A percentile compares a stretch with the other conserved stretches of the same genome.
These are phyloP conservation scores for Drosophila meridiana DNA, from an alignment of 2,888 invertebrate species.

Conservation along the genomic window DNA sequence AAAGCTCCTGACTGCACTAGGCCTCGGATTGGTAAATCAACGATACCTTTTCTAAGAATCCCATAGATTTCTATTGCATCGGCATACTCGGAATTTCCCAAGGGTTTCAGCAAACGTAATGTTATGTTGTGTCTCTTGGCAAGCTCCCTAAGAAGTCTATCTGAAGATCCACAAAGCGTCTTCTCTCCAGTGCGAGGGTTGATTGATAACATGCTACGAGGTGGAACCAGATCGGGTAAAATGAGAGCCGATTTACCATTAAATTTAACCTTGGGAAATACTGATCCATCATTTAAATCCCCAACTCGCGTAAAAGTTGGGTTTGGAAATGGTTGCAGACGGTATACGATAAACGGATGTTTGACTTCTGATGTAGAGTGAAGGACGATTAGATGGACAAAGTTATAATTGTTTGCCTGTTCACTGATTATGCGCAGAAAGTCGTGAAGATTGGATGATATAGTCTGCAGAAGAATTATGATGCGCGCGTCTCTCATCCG, in stretches of 20 bases:
- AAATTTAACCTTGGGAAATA: constrained; percentile 24
- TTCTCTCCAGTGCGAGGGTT: not conserved
- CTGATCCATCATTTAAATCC: not conserved
- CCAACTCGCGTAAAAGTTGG: not conserved
- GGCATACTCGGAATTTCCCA: not conserved
- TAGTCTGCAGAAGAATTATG: constrained; percentile 24
- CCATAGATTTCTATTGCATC: not conserved
- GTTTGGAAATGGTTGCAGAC: constrained; percentile 31
- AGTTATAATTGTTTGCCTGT: not conserved
- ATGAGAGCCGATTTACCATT: not conserved
- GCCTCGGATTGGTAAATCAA: not conserved
- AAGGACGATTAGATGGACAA: constrained; percentile 23
- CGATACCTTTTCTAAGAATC: not conserved
- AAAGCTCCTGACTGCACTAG: not conserved
- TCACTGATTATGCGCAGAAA: not conserved
- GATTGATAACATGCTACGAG: not conserved
- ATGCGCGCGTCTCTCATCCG: constrained; percentile 31
- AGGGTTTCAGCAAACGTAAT: not conserved
- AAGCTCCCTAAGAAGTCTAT: not conserved
- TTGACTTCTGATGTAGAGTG: not conserved
- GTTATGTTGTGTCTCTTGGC: not conserved
- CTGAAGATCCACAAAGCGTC: not conserved
- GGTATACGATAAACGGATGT: not conserved
- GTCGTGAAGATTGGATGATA: not conserved
- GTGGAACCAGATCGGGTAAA: not conserved